Percentiles rank a stretch among this genome's conserved stretches.
Conservation (phyloP, 2,888 invertebrate species). For the Suillia variegata region DNA sequence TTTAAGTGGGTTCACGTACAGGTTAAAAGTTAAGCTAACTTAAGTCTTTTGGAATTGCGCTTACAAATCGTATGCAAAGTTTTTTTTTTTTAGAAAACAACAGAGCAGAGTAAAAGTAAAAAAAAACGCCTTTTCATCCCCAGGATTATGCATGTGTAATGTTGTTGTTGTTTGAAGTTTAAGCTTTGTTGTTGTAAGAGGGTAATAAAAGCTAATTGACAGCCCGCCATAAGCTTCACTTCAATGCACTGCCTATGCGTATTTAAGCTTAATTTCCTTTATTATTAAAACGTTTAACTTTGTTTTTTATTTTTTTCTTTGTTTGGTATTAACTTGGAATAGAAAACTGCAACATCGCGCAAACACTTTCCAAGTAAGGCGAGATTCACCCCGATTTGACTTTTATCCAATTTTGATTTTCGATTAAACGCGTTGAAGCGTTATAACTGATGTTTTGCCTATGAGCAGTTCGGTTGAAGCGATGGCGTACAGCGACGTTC, state of each 20-base stretch:
- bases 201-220: neutral
- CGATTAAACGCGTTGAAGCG: neutral
- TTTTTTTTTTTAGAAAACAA: too few relatives aligned
- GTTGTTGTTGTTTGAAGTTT: too few relatives aligned
- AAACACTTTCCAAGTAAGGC: neutral
- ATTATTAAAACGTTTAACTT: neutral
- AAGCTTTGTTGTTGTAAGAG: neutral
- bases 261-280: neutral
- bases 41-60: slow-evolving; percentile 10
- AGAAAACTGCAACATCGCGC: too few relatives aligned
- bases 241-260: neutral
- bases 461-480: too few relatives aligned
- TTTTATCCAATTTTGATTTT: neutral
- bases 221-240: neutral
- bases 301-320: too few relatives aligned
- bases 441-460: neutral
- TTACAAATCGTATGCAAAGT: neutral
- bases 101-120: too few relatives aligned
- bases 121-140: neutral
- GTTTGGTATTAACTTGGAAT: too few relatives aligned
- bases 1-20: slow-evolving; percentile 43
- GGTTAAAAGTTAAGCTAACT: slow-evolving; percentile 29
- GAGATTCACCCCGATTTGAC: neutral
- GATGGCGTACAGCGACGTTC: too few relatives aligned
- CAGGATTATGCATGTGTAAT: too few relatives aligned